Base-by-base conservation (phyloP, 2,113 vertebrate species). In the Nycticebus coucang region DNA sequence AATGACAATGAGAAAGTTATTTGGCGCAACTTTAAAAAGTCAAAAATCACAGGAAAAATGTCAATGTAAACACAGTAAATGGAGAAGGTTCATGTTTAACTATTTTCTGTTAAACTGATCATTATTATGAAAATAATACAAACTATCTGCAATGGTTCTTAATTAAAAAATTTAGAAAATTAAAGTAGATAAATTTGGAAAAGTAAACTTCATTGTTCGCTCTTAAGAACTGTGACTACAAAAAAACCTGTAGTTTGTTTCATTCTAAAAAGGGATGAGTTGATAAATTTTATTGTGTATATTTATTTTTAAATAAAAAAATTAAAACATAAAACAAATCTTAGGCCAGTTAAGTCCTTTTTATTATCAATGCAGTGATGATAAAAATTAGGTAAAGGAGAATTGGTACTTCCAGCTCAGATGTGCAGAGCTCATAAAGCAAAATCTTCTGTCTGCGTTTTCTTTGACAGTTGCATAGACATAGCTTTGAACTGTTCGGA, bases 321-420 rank as follows among this genome's bases (percentile, higher is more conserved):
- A 12, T 79, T 13, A 26, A 75, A 74, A 30, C 10, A 60, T 50
- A 89, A 45, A 8, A 59, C 45, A 87, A 87, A 97, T 93, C 86
- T 78, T 94, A 87, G 28, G 77, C 96, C 55, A 96, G 71, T 35
- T 57, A 72, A 68, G 50, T 62, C 57, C 64, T 87, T 74, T 79
- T 91, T 94, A 93, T 53, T 78, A n/a, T 93, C 86, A 84, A 33
- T 13, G 41, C 35, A 95, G 11, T 88, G 93, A 81, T 60, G 89
- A 89, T 84, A 77, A 95, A 94, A 97, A 97, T 96, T 95, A 97
- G 94, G 87, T 80, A 89, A 94, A 95, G 45, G 92, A 78, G 90
- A 95, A 92, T 83, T n/a, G 83, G 0, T 0, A 18, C 77, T 83
- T 87, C 7, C 13, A 93, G 86, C 64, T 83, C 68, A 72, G 95